These are phyloP conservation scores for Lepilemur ruficaudatus DNA, from an alignment of 2,797 vertebrate genomes.

Conservation along the genomic window DNA sequence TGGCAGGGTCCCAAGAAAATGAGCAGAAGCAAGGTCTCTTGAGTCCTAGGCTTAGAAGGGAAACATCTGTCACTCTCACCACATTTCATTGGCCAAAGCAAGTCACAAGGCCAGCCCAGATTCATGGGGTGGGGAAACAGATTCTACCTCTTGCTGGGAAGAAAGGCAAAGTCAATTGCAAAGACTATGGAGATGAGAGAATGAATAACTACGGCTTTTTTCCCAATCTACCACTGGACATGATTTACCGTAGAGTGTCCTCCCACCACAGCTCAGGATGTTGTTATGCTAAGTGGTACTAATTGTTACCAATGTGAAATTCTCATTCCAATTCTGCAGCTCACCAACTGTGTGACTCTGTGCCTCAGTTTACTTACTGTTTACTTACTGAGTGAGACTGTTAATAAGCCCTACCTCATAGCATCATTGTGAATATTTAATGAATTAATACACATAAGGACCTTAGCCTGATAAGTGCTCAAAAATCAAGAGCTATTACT, in stretches of 20 bases:
- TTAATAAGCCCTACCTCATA: not conserved
- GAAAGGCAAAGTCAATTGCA: not conserved
- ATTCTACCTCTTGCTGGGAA: not conserved
- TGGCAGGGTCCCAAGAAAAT: not conserved
- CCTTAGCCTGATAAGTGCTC: not conserved
- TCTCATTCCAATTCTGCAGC: not conserved
- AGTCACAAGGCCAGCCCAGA: not conserved
- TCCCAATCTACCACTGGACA: not conserved
- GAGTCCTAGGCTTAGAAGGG: not conserved
- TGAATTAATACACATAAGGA: not conserved
- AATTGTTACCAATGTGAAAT: not conserved
- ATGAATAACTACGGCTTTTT: not conserved
- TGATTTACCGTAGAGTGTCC: not conserved
- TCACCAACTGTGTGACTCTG: not conserved
- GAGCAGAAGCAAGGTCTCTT: not conserved
- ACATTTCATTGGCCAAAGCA: not conserved
- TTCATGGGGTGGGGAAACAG: not conserved
- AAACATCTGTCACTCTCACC: not conserved
- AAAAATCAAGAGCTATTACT: not conserved
- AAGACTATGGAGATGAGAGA: not conserved
- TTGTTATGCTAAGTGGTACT: not conserved
- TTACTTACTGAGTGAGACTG: not conserved
- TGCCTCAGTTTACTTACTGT: conserved; percentile 8
- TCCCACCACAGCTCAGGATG: not conserved
- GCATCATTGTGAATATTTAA: not conserved